A percentile compares a stretch with the other conserved stretches of the same genome.
Evolutionary conservation across 2,888 invertebrate genomes (phyloP).

Genomic region (Pristionchus entomophagus): DNA sequence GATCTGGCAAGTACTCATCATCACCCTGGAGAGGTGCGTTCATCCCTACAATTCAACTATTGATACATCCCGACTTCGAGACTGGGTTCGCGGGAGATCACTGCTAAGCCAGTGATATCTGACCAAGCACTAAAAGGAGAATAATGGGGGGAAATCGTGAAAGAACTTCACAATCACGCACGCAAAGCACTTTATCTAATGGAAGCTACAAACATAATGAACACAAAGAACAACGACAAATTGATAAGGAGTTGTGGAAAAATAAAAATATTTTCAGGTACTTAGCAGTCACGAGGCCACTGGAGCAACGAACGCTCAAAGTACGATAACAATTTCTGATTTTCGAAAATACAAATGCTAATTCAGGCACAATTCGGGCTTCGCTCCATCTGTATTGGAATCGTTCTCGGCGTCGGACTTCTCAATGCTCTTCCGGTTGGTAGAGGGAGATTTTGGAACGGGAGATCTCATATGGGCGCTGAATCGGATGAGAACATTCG

Average conservation of each 20-base stretch:
- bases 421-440: slow-evolving; percentile 59
- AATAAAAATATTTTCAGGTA: slow-evolving; percentile 61
- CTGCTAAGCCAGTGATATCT: no score
- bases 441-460: no score
- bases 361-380: slow-evolving; percentile 70
- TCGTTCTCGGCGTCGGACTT: slow-evolving; percentile 57
- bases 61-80: no score
- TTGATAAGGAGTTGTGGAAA: neutral
- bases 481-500: no score
- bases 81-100: no score
- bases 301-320: slow-evolving; percentile 72
- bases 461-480: no score
- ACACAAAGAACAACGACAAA: neutral
- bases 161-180: no score
- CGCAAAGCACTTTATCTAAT: no score
- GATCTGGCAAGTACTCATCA: slow-evolving; percentile 75
- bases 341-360: neutral
- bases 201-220: neutral
- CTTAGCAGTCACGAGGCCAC: slow-evolving; percentile 70
- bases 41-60: no score
- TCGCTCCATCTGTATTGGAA: slow-evolving; percentile 67
- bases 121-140: no score
- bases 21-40: slow-evolving; percentile 71
- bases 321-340: neutral
- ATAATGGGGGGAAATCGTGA: no score